Evolutionary conservation across 1,140 invertebrate genomes (phyloP), one percentile per base, ranked within the genome.

Genomic region (Capitella teleta): DNA sequence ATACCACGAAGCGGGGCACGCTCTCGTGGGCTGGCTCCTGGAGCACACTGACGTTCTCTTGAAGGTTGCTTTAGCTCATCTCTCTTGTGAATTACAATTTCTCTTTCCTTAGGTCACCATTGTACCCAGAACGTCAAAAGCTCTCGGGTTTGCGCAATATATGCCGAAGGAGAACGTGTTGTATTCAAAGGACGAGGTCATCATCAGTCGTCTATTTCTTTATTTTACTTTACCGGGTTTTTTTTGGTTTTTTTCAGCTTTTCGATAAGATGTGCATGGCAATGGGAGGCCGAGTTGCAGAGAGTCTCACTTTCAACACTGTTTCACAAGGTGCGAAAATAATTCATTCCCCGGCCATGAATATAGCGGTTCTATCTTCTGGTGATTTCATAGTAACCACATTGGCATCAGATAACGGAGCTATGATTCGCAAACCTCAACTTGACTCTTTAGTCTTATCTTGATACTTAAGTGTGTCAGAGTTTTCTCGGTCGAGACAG

Each of bases 1-100:
- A 0, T 98, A 98, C 67, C 96, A 99, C 60, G 96, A 99, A 70
- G 95, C 96, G 12, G 96, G 96, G 0, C 96, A 99, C 76, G 96
- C 96, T 4, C 88, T 99, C 1, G 87, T 90, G 38, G 96, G 96
- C 0, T 99, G 96, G 96, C 98, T 92, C 71, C 73, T 99, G 24
- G 81, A 93, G 73, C 83, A 95, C 71, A 94, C 95, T 18, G 94
- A 98, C 78, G 94, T 95, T 2, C 72, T 99, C 34, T 73, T 99
- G 8, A 40, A 40, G 38, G 8, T 21, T 37, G 16, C 6, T 37
- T 2, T 37, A 19, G 16, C 2, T 37, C 2, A 37, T 21, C 21
- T 37, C 38, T 5, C 38, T 2, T 8, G 30, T 14, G 16, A 28
- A 36, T 47, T 30, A 34, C 10, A 12, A 42, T 23, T 25, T 21